Base-by-base conservation (phyloP, 2,888 invertebrate genomes). In the Ptycholaimellus sp. region DNA sequence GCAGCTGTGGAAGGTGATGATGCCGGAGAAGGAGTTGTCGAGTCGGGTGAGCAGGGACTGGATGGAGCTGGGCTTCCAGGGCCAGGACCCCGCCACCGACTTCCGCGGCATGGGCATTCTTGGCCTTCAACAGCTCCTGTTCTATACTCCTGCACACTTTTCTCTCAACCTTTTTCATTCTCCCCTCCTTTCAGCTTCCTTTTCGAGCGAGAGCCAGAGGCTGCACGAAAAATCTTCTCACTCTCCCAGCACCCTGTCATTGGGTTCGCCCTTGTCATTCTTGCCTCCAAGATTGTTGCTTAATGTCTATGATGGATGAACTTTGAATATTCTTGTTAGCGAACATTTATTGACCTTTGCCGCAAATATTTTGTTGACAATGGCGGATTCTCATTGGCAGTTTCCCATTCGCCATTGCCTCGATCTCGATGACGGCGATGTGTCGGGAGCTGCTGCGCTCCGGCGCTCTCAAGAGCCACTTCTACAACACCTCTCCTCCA, bases 91-190 rank as follows among this genome's bases (percentile, higher is more conserved):
- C 0, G 78, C 80, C 60, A 93, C 93, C 1, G 93, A 96, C 64
- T 96, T 96, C 56, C 72, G 93, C 36, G 93, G 93, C 42, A 93
- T 93, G 87, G 93, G 93, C 19, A 60, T 87, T 41, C 66, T 96
- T 29, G 87, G 87, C 7, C 63, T 96, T 33, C 79, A 87, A 50
- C 87, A 90, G 62, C 66, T 93, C 1, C 56, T 85, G 50, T 85
- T 56, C 51, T 46, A 43, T 33, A 43, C 44, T 11, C 39, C n/a
- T n/a, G n/a, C n/a, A 20, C 13, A 11, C 17, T 33, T 7, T 33
- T 5, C 21, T n/a, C n/a, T n/a, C n/a, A n/a, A n/a, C n/a, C n/a
- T n/a, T n/a, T n/a, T n/a, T n/a, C n/a, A n/a, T n/a, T n/a, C n/a
- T n/a, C n/a, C n/a, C n/a, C n/a, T n/a, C n/a, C 50, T 38, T n/a